Evolutionary conservation across 2,113 vertebrate species (phyloP), one percentile per base, ranked within the genome.

Genomic region (Kryptolebias marmoratus): DNA sequence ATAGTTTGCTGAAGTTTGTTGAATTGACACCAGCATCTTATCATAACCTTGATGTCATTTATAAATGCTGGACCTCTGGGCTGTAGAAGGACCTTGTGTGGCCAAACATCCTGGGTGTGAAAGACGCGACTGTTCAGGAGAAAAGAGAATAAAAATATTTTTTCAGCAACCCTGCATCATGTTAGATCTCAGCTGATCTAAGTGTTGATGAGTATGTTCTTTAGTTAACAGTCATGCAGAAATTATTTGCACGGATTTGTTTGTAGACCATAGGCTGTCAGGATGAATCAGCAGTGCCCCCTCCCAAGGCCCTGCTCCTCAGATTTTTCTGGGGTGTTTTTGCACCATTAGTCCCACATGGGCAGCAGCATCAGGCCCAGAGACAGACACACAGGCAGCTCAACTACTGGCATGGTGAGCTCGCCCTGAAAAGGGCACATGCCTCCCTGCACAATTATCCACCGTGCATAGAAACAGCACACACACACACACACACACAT

Each of bases 361-460:
- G 87, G 70, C 64, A 76, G 12, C 68, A 81, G 49, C 82, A 81
- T 79, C 66, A 73, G 77, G 73, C 84, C 53, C 60, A 69, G 31
- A 58, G 65, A 80, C 54, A 53, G 64, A 32, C 42, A n/a, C 6
- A 30, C 70, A 79, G 75, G 74, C 68, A 22, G 49, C 84, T 82
- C 73, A 90, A 89, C 85, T 79, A 81, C 85, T 86, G 85, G 82
- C 88, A 77, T 89, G 81, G 82, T 74, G 75, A 86, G 88, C 80
- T 74, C 79, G 77, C 79, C 80, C 88, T 86, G 84, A 81, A 92
- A 92, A 90, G 91, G 73, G 73, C 85, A 90, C 87, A 86, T 86
- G 90, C 90, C 90, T 89, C 87, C 61, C 68, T 81, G 75, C 89
- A 68, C 85, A 89, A 88, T 92, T 85, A 88, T 87, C 75, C 83